Conservation (phyloP, 1,140 invertebrate genomes). For the Drosophila repletoides region DNA sequence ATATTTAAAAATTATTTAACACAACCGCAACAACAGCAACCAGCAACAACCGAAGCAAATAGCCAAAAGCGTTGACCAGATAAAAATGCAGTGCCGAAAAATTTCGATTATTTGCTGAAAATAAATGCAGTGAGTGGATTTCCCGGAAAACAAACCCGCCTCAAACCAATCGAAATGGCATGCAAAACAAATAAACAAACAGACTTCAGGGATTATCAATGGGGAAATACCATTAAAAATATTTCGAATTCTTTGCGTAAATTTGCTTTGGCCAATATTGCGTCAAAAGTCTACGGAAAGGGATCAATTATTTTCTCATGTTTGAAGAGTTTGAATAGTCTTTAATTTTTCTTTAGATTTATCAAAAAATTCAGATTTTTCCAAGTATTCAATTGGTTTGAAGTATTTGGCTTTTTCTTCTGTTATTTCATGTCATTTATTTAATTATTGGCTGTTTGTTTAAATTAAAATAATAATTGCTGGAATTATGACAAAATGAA, state of each 20-base stretch:
- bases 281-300: too few relatives aligned
- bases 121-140: constrained; percentile 24
- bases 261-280: neutral
- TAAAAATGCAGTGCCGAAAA: constrained; percentile 8
- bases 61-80: constrained; percentile 1
- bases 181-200: neutral
- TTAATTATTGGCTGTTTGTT: constrained; percentile 6
- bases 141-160: constrained; percentile 6
- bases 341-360: too few relatives aligned
- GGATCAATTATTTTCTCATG: too few relatives aligned
- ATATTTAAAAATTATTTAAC: constrained; percentile 45
- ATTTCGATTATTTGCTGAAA: constrained; percentile 20
- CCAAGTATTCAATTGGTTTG: neutral
- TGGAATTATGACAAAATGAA: constrained; percentile 21
- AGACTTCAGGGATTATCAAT: neutral
- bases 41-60: neutral
- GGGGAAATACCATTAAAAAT: constrained; percentile 9
- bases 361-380: too few relatives aligned
- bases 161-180: neutral
- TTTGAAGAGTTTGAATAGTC: too few relatives aligned
- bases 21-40: constrained; percentile 9
- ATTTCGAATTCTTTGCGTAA: neutral
- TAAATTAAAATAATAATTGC: constrained; percentile 11
- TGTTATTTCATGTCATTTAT: neutral
- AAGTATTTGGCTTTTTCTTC: neutral